These are phyloP conservation scores for Rhinolophus ferrumequinum DNA, from an alignment of 2,113 vertebrate genomes.

Conservation along the genomic window DNA sequence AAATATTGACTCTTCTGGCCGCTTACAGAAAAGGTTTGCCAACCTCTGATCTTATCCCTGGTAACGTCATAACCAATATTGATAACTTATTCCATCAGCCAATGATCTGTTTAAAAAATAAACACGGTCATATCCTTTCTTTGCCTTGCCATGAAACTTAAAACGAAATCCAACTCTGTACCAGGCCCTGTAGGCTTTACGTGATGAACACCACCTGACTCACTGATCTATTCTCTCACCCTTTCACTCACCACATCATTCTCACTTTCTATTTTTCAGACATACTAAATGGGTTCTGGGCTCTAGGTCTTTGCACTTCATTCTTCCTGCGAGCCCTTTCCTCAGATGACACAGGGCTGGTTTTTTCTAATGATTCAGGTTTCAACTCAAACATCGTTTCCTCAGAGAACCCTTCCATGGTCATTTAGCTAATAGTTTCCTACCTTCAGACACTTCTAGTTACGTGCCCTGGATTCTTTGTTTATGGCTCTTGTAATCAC, in stretches of 20 bases:
- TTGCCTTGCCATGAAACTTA: background rate
- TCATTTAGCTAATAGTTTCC: background rate
- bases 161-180: background rate
- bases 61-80: background rate
- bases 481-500: background rate
- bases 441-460: background rate
- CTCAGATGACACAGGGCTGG: background rate
- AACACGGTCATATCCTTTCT: background rate
- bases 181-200: fast-evolving
- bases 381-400: background rate
- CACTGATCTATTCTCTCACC: background rate
- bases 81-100: background rate
- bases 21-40: background rate
- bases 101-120: background rate
- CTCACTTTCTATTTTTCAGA: background rate
- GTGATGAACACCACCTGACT: fast-evolving
- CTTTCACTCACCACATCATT: background rate
- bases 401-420: background rate
- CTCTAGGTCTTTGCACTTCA: background rate
- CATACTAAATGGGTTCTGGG: fast-evolving
- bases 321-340: background rate
- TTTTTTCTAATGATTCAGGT: background rate
- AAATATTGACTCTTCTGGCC: background rate
- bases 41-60: background rate
- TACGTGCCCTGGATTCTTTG: background rate